A percentile compares a stretch with the other conserved stretches of the same genome.
These are phyloP conservation scores for Neotragus pygmaeus DNA, from an alignment of 2,113 vertebrate species.

Conservation along the genomic window DNA sequence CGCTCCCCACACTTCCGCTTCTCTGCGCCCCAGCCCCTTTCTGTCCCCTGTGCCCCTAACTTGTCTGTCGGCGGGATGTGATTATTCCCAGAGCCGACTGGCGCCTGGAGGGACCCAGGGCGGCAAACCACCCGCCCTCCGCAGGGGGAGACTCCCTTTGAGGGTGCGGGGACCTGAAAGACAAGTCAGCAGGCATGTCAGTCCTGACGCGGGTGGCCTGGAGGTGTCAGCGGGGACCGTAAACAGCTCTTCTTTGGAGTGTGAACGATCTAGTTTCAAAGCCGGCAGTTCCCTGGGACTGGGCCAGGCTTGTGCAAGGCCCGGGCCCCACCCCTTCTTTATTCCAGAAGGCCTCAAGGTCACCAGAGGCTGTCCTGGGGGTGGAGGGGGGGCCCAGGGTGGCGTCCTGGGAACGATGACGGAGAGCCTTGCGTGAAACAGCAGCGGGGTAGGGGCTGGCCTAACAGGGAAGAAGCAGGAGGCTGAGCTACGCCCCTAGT, in stretches of 20 bases:
- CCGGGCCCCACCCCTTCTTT: background rate
- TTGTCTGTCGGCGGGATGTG: background rate
- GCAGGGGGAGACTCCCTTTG: background rate
- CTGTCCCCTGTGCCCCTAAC: background rate
- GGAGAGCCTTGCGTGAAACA: background rate
- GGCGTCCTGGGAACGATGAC: background rate
- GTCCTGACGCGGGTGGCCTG: background rate
- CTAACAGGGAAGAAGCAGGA: background rate
- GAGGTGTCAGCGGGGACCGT: background rate
- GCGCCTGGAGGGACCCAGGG: no score
- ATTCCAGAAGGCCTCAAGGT: conserved; percentile 21
- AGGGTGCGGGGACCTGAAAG: background rate
- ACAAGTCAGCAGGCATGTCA: background rate
- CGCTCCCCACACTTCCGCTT: background rate
- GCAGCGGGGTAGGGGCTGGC: background rate
- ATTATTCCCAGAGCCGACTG: background rate
- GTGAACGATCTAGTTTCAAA: background rate
- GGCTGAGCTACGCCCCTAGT: background rate
- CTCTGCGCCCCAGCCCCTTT: background rate
- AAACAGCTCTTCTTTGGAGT: background rate
- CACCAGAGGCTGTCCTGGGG: background rate
- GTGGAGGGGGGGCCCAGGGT: background rate
- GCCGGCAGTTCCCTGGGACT: background rate
- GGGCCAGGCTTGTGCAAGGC: background rate
- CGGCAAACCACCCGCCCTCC: background rate